phyloP scores from a whole-genome alignment of 1,140 invertebrate species.

The Hyphantria cunea region DNA sequence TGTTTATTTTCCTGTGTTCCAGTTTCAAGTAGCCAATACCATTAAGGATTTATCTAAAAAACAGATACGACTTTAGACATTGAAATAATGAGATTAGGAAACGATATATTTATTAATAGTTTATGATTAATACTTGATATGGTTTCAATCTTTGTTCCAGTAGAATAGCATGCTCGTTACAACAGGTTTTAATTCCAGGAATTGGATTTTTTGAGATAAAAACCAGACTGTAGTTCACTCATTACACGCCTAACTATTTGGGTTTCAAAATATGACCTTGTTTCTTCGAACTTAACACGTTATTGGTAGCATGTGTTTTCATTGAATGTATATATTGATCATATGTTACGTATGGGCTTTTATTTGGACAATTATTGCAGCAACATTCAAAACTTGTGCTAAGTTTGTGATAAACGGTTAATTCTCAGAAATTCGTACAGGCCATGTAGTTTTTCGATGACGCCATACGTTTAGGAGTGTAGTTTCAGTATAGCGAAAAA shows the following conservation, averaged over 20 bases:
- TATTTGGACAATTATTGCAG: too few relatives aligned
- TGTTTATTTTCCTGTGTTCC: conserved; percentile 3
- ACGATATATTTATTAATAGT: background rate
- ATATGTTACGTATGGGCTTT: too few relatives aligned
- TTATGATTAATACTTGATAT: background rate
- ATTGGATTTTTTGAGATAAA: background rate
- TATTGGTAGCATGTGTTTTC: too few relatives aligned
- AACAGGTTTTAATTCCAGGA: background rate
- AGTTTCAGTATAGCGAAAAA: too few relatives aligned
- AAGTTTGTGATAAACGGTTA: too few relatives aligned
- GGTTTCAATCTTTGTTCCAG: background rate
- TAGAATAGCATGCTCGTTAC: background rate
- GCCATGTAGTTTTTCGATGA: too few relatives aligned
- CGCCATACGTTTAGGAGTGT: too few relatives aligned
- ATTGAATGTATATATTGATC: too few relatives aligned
- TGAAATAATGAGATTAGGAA: background rate
- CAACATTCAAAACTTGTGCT: too few relatives aligned
- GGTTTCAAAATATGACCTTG: background rate
- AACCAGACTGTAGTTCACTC: background rate
- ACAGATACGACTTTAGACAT: background rate
- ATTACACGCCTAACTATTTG: too few relatives aligned
- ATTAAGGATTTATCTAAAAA: background rate
- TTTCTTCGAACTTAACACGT: background rate
- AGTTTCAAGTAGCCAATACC: background rate
- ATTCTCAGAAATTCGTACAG: too few relatives aligned